These are phyloP conservation scores for Arctia plantaginis DNA, from an alignment of 2,888 invertebrate species.

Conservation along the genomic window DNA sequence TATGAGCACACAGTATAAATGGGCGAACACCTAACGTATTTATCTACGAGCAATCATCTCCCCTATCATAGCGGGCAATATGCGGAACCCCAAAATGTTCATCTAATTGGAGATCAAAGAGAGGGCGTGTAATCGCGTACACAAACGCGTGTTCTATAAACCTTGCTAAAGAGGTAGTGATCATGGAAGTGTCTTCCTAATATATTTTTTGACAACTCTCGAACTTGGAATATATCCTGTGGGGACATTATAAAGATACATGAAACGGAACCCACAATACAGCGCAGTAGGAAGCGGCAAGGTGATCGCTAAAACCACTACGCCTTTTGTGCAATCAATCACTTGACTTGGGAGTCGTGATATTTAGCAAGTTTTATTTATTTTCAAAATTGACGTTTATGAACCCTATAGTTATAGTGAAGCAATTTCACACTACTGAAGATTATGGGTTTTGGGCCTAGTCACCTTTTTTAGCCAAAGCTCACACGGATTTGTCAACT, in stretches of 20 bases:
- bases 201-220: neutral
- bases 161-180: constrained; percentile 33
- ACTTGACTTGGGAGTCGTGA: neutral
- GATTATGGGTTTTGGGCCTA: neutral
- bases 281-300: too few relatives aligned
- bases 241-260: too few relatives aligned
- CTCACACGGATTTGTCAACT: too few relatives aligned
- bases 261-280: too few relatives aligned
- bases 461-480: neutral
- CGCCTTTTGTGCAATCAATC: too few relatives aligned
- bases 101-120: constrained; percentile 86
- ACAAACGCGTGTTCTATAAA: constrained; percentile 68
- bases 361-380: neutral
- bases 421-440: neutral
- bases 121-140: constrained; percentile 82
- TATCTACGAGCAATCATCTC: constrained; percentile 69
- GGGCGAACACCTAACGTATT: constrained; percentile 69
- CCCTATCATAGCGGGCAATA: constrained; percentile 67
- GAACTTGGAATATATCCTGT: too few relatives aligned
- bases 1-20: constrained; percentile 33
- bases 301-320: too few relatives aligned
- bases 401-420: neutral
- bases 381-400: neutral
- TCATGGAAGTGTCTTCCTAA: constrained; percentile 58
- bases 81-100: constrained; percentile 83